These are phyloP conservation scores for Gryllus longicercus DNA, from an alignment of 2,888 invertebrate genomes.

Conservation along the genomic window DNA sequence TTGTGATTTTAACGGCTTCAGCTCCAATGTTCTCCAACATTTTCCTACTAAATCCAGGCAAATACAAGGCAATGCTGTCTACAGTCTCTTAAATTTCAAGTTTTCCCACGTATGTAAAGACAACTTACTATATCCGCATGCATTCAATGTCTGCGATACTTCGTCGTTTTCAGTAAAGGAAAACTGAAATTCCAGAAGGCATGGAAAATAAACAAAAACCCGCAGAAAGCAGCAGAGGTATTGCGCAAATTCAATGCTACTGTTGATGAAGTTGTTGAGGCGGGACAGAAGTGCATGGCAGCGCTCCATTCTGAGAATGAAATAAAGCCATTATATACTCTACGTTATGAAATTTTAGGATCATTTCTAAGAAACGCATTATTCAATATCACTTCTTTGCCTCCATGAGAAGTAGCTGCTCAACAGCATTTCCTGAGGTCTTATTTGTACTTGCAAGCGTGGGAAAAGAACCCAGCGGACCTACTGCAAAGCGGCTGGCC, in stretches of 20 bases:
- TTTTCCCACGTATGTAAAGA: not conserved
- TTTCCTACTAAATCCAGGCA: not conserved
- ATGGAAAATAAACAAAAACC: not conserved
- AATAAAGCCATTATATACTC: not conserved
- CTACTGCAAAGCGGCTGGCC: not conserved
- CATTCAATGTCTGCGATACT: slow-evolving; percentile 1
- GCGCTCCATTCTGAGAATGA: not conserved
- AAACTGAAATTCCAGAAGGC: not conserved
- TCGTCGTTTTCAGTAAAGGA: not conserved
- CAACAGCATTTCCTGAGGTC: not conserved
- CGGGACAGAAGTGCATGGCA: not conserved
- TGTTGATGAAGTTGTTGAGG: not conserved
- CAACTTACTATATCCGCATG: not conserved
- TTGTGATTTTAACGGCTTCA: not conserved
- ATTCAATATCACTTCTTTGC: not conserved
- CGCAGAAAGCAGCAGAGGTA: not conserved
- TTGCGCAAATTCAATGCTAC: not conserved
- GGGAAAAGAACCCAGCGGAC: not conserved
- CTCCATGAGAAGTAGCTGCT: not conserved
- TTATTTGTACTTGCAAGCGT: not conserved
- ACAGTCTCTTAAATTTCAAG: not conserved
- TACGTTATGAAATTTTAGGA: not conserved
- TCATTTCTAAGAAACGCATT: not conserved
- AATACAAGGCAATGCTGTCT: not conserved
- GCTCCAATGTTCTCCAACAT: not conserved